Conservation (phyloP, 2,797 vertebrate species). For the Eulemur coronatus region DNA sequence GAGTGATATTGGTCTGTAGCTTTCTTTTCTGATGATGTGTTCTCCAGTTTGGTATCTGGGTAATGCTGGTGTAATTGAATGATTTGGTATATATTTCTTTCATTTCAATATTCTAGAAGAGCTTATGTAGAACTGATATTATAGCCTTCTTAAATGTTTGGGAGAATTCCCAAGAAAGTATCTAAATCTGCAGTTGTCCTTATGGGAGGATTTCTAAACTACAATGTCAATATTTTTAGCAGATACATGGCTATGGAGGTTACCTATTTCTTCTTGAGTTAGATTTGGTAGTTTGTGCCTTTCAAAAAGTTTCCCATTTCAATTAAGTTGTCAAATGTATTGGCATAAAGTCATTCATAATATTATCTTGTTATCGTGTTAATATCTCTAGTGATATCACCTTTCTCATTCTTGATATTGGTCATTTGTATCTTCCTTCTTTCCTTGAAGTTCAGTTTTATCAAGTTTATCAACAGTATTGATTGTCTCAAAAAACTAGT, state of each 20-base stretch:
- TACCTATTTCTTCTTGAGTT: neutral
- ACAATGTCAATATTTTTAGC: neutral
- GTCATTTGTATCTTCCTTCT: neutral
- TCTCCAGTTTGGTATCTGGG: neutral
- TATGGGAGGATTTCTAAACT: neutral
- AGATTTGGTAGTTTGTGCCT: neutral
- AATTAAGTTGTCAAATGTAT: neutral
- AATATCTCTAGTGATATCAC: neutral
- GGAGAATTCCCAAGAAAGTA: neutral
- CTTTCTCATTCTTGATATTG: neutral
- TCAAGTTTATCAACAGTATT: neutral
- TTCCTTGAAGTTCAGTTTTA: neutral
- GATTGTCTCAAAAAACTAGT: neutral
- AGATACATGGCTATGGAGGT: neutral
- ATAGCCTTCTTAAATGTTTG: neutral
- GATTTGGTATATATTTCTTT: neutral
- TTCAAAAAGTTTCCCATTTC: neutral
- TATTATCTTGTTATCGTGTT: neutral
- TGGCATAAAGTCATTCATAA: neutral
- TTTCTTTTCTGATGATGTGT: neutral
- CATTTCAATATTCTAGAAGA: neutral
- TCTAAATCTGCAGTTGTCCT: neutral
- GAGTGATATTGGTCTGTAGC: neutral
- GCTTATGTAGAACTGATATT: neutral
- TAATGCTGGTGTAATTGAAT: neutral